Base-by-base conservation (phyloP, 1,140 invertebrate genomes). In the Cotesia chilonis region DNA sequence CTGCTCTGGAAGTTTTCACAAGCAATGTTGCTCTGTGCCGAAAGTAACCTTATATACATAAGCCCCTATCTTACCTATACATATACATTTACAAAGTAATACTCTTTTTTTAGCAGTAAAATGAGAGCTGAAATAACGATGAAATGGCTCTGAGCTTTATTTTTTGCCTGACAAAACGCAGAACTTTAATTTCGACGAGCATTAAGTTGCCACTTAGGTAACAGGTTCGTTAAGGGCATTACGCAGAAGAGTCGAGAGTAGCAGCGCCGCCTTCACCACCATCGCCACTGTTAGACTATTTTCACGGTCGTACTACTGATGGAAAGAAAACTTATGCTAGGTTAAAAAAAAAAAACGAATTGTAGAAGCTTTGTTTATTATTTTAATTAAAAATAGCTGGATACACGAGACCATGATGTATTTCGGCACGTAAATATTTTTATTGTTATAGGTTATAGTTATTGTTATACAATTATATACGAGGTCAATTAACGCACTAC, bases 201-300 rank as follows among this genome's bases (percentile, higher is more conserved):
- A 59, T 59, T 59, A 59, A 59, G 57, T 59, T 59, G 57, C 14
- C 57, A 59, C 57, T 59, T 59, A 59, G 57, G 57, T 59, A 59
- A 59, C 57, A 20, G 57, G 57, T 59, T 59, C 57, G 57, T 59
- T 59, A 59, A 59, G 57, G 57, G 57, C 17, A 59, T 59, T 17
- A 59, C 57, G 57, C 57, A 59, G 57, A 20, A 47, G 41, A 28
- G 28, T 28, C 28, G 28, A 28, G 28, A 28, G 28, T 47, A 47
- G 41, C 6, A 47, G 41, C 6, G 10, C 5, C 41, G 41, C 10
- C 5, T 9, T 10, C 5, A 47, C 7, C 2, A 47, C 41, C 41
- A 10, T 47, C 41, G 10, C 41, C 41, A 47, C 41, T 47, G 10
- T 47, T 7, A 3, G 28, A 47, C 41, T 28, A 59, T 28, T 59